These are phyloP conservation scores for Borostomias antarcticus DNA, from an alignment of 2,797 vertebrate species.

Conservation along the genomic window DNA sequence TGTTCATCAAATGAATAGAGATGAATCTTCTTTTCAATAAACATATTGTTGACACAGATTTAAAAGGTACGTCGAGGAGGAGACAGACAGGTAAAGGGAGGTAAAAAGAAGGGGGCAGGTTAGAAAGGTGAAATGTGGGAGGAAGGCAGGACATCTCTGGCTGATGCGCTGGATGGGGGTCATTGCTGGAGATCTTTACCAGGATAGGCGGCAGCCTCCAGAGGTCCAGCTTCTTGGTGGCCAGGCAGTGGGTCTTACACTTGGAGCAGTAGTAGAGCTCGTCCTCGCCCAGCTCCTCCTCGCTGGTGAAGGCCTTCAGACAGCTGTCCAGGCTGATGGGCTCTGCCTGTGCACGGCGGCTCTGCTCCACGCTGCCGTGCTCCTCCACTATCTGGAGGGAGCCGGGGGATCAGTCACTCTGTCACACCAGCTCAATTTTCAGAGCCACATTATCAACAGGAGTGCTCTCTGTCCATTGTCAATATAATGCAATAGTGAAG, in stretches of 20 bases:
- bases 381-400: conserved; percentile 89
- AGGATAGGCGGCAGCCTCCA: conserved; percentile 96
- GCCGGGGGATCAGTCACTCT: not conserved
- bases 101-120: no score
- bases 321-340: conserved; percentile 98
- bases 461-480: not conserved
- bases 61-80: not conserved
- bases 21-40: not conserved
- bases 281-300: conserved; percentile 96
- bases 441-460: not conserved
- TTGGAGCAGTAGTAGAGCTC: conserved; percentile 99
- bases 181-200: conserved; percentile 69
- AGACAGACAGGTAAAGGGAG: no score
- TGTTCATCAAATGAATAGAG: not conserved
- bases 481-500: no score
- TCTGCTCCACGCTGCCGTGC: conserved; percentile 93
- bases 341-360: conserved; percentile 92
- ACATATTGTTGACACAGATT: not conserved
- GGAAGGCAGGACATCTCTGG: no score
- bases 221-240: conserved; percentile 98
- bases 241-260: conserved; percentile 94
- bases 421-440: not conserved
- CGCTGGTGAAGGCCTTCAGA: conserved; percentile 93
- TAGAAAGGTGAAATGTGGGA: no score
- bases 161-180: no score